A percentile compares a stretch with the other conserved stretches of the same genome.
Evolutionary conservation across 2,888 invertebrate genomes (phyloP).

Genomic region (Sepiola atlantica): DNA sequence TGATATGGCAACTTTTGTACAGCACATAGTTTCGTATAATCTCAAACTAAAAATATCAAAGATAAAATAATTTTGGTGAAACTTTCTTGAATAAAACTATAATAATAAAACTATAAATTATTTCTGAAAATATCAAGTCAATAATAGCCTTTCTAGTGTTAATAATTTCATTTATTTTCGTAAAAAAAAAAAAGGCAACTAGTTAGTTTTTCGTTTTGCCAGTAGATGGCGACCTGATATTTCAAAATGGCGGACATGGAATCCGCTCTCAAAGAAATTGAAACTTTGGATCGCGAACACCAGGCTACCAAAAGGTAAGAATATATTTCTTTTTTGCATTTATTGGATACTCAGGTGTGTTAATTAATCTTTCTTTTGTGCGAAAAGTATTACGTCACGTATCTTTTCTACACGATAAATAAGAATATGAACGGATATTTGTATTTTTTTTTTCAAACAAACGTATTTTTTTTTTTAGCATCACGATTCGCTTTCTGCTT

Average conservation of each 20-base stretch:
- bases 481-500: too few relatives aligned
- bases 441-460: neutral
- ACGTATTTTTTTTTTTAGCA: neutral
- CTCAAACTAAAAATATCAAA: neutral
- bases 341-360: neutral
- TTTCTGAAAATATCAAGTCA: neutral
- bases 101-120: neutral
- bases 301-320: conserved; percentile 39
- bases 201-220: neutral
- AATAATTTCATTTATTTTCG: neutral
- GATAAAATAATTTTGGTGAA: neutral
- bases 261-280: conserved; percentile 39
- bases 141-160: neutral
- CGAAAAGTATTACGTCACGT: neutral
- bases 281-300: conserved; percentile 42
- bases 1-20: neutral
- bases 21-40: neutral
- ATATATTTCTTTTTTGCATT: neutral
- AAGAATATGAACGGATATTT: neutral
- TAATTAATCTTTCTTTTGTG: neutral
- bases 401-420: neutral
- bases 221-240: neutral
- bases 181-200: neutral
- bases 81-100: neutral
- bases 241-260: conserved; percentile 41